Evolutionary conservation across 2,888 invertebrate species (phyloP).

Genomic region (Platycheirus rosarum): DNA sequence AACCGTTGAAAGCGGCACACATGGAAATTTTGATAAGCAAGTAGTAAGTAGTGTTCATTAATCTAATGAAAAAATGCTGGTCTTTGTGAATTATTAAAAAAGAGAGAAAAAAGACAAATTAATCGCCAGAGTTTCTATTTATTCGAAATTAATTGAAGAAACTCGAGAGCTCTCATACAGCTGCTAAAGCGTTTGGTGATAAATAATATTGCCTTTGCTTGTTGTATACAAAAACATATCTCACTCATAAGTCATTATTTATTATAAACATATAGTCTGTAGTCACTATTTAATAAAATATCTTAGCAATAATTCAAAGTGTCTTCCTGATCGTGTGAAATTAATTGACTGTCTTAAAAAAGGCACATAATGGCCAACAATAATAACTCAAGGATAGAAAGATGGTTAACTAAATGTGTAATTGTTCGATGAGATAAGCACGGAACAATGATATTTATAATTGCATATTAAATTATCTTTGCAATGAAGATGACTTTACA

Average conservation of each 20-base stretch:
- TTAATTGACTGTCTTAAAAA: background rate
- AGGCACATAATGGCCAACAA: background rate
- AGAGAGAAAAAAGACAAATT: no score
- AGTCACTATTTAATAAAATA: background rate
- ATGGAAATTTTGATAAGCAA: slow-evolving; percentile 14
- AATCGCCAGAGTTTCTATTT: slow-evolving; percentile 30
- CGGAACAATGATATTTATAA: background rate
- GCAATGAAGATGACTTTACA: no score
- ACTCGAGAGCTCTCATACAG: background rate
- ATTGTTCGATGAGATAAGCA: slow-evolving; percentile 9
- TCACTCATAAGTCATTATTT: background rate
- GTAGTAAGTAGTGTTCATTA: background rate
- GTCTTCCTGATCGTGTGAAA: slow-evolving; percentile 31
- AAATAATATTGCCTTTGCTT: slow-evolving; percentile 19
- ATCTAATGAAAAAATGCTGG: slow-evolving; percentile 11
- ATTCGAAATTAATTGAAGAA: slow-evolving; percentile 10
- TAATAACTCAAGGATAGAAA: slow-evolving; percentile 27
- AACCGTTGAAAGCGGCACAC: slow-evolving; percentile 26
- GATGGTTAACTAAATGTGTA: background rate
- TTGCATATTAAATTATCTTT: background rate
- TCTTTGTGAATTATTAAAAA: slow-evolving; percentile 12
- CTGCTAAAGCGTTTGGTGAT: slow-evolving; percentile 11
- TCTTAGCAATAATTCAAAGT: slow-evolving; percentile 12
- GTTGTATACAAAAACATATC: background rate
- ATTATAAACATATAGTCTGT: background rate